Base-by-base conservation (phyloP, 1,140 invertebrate species). In the Dendrolimus punctatus region DNA sequence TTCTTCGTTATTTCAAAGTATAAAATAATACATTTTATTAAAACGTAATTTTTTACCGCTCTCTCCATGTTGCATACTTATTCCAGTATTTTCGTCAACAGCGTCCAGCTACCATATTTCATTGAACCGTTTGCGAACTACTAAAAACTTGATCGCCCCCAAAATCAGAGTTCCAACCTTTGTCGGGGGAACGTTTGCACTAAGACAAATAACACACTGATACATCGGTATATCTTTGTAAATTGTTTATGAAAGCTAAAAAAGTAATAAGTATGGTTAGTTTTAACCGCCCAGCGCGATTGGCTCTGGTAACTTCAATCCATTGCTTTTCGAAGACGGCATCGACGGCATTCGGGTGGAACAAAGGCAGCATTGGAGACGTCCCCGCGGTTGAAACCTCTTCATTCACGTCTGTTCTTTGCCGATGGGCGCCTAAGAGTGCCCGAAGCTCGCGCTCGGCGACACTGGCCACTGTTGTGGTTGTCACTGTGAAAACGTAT, bases 191-290 rank as follows among this genome's bases (percentile, higher is more conserved):
- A 37, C 1, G 8, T 42, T 46, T 42, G 39, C 45, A 23, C 9
- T 5, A 41, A 41, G 41, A 46, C 23, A 45, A 50, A 46, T 39
- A 55, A 58, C 66, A 58, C 57, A 57, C 48, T 39, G 37, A 55
- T 67, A 65, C 62, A 60, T 68, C 45, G 58, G 51, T 62, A 70
- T 71, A 76, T 68, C 64, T 62, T 73, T 68, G 71, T 62, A 81
- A 76, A 55, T 53, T 60, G 51, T 80, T 64, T 84, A 84, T 67
- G 76, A 81, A 54, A 64, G 55, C 61, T 67, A 81, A 68, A 66
- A 71, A 58, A 64, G 51, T 58, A 53, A 69, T 40, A 53, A 58
- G 60, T 39, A 58, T 52, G 37, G 64, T 43, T 58, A 44, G 10
- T 23, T 51, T 48, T 40, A 51, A 39, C 40, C 37, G 48, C 2